phyloP scores from a whole-genome alignment of 2,113 vertebrate species.

The Aspidoscelis tigris region DNA sequence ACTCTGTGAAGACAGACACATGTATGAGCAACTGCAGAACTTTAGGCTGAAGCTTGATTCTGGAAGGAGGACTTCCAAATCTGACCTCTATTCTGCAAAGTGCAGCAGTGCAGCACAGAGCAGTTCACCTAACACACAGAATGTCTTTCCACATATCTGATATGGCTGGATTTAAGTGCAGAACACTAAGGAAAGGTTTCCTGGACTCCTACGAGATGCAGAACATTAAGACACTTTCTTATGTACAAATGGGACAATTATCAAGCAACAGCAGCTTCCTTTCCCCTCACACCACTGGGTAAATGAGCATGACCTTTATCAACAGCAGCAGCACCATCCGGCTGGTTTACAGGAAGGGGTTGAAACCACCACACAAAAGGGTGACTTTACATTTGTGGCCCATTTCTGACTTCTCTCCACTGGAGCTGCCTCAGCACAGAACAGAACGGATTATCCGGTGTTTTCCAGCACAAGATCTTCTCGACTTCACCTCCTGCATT shows the following conservation, averaged over 20 bases:
- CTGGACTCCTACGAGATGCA: too few species aligned
- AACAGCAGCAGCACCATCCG: not conserved
- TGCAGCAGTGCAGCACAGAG: too few species aligned
- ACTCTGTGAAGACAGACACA: too few species aligned
- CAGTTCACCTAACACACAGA: too few species aligned
- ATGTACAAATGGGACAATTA: not conserved
- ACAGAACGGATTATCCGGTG: not conserved
- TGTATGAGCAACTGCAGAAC: too few species aligned
- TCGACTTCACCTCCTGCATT: not conserved
- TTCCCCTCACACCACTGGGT: not conserved
- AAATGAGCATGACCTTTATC: not conserved
- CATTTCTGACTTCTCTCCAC: not conserved
- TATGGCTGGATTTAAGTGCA: too few species aligned
- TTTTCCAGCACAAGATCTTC: not conserved
- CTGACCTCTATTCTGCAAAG: too few species aligned
- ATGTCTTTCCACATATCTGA: too few species aligned
- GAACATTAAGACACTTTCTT: not conserved
- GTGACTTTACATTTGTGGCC: not conserved
- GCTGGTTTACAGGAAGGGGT: not conserved
- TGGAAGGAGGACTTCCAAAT: too few species aligned
- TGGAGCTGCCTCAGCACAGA: not conserved
- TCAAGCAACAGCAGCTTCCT: not conserved
- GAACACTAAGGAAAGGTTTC: too few species aligned
- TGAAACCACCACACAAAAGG: too few species aligned
- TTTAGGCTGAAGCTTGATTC: too few species aligned